Evolutionary conservation across 2,113 vertebrate species (phyloP).

Genomic region (Pavo muticus): DNA sequence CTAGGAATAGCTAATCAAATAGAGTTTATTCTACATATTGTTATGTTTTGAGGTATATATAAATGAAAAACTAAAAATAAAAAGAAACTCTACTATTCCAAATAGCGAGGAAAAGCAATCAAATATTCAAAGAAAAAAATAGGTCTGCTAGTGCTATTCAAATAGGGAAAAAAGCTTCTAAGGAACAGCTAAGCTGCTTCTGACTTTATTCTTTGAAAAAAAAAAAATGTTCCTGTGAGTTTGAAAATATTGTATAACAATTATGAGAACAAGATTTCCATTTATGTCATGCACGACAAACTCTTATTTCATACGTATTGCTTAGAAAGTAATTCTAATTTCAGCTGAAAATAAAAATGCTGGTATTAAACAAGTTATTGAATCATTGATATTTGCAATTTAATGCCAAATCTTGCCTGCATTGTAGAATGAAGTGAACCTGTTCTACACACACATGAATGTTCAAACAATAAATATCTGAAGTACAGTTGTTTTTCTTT

Average conservation of each 20-base stretch:
- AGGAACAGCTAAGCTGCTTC: background rate
- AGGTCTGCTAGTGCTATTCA: background rate
- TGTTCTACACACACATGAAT: background rate
- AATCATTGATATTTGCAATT: background rate
- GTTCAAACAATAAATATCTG: background rate
- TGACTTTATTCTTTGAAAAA: background rate
- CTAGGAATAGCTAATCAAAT: background rate
- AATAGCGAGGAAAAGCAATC: background rate
- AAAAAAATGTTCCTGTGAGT: background rate
- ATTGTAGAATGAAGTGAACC: background rate
- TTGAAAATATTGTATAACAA: background rate
- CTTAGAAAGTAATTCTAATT: background rate
- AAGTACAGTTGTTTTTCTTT: background rate
- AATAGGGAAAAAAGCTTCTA: background rate
- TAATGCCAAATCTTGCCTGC: background rate
- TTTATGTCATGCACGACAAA: background rate
- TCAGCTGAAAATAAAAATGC: background rate
- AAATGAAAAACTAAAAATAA: background rate
- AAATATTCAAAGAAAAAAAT: background rate
- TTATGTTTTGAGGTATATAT: background rate
- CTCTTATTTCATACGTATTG: background rate
- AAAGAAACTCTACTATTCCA: background rate
- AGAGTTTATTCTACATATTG: background rate
- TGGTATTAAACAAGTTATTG: background rate
- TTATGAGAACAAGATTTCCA: background rate